Evolutionary conservation across 2,888 invertebrate species (phyloP).

Genomic region (Coronaproctus castanopsis): DNA sequence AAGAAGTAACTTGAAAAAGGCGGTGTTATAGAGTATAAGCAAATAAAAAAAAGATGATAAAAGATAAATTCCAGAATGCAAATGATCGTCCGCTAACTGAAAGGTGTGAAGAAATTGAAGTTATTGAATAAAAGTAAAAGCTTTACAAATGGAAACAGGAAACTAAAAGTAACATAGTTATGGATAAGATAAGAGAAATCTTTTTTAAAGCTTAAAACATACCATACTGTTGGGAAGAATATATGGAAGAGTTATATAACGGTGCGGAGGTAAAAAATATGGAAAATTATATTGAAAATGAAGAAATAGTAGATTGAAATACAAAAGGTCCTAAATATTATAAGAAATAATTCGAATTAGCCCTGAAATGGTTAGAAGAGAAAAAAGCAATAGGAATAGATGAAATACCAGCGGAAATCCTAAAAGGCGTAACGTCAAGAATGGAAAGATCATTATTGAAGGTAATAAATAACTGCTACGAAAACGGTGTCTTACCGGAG

Average conservation of each 20-base stretch:
- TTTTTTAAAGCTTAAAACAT: too few species aligned
- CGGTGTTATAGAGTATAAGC: neutral
- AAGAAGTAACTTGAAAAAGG: too few species aligned
- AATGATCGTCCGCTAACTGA: neutral
- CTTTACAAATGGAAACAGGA: neutral
- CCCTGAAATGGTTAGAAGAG: neutral
- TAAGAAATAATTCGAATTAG: neutral
- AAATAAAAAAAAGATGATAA: neutral
- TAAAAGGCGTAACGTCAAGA: neutral
- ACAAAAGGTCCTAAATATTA: neutral
- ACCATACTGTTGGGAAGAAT: neutral
- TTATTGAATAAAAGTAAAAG: neutral
- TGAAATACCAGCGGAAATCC: neutral
- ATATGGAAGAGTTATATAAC: neutral
- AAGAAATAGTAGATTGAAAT: neutral
- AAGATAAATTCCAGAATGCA: neutral
- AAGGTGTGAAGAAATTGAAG: neutral
- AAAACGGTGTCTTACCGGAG: neutral
- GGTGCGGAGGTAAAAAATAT: too few species aligned
- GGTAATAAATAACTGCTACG: neutral
- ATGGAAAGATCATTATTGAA: neutral
- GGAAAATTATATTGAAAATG: neutral
- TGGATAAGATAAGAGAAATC: neutral
- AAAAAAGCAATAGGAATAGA: neutral
- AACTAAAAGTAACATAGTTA: neutral